Base-by-base conservation (phyloP, 2,113 vertebrate genomes). In the Cryptomyrus ogoouensis region DNA sequence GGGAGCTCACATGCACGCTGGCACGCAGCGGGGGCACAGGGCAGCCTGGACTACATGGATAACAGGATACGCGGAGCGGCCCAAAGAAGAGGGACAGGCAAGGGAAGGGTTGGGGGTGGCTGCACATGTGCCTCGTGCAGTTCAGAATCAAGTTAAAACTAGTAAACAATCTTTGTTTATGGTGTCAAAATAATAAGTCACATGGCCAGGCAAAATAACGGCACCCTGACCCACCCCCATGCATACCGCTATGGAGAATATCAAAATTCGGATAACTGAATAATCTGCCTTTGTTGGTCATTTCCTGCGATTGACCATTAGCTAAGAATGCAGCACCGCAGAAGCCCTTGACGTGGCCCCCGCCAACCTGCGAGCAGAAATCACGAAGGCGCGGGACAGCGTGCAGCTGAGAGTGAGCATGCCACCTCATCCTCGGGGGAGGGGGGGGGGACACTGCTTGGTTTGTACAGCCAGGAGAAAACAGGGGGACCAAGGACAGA, bases 301-400 rank as follows among this genome's bases (percentile, higher is more conserved):
- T 35, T 17, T 27, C 31, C 31, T 35, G 31, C 8, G 5, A 39
- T 17, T 17, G 31, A 39, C 12, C 70, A 77, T 77, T 17, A 39
- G 70, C 70, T 77, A 35, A 39, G 70, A 39, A 77, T 6, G 15
- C 35, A 42, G 83, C 6, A 47, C 24, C 1, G 27, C 1, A 5
- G 9, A 39, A 39, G 39, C 21, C 42, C 24, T n/a, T 6, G 13
- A 44, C 31, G 19, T 83, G 35, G 35, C 80, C 35, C 10, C 5
- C 21, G 0, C 21, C 44, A 84, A 10, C 42, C 44, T 89, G 90
- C 89, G 90, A 91, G 88, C 47, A 91, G 89, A 89, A 83, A 89
- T 86, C 13, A 91, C 15, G 74, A 74, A 89, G 87, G n/a, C 27
- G 31, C 6, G 5, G 31, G 53, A 49, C 88, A 83, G 66, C 31